Base-by-base conservation (phyloP, 1,140 invertebrate species). In the Drosophila ogumai region DNA sequence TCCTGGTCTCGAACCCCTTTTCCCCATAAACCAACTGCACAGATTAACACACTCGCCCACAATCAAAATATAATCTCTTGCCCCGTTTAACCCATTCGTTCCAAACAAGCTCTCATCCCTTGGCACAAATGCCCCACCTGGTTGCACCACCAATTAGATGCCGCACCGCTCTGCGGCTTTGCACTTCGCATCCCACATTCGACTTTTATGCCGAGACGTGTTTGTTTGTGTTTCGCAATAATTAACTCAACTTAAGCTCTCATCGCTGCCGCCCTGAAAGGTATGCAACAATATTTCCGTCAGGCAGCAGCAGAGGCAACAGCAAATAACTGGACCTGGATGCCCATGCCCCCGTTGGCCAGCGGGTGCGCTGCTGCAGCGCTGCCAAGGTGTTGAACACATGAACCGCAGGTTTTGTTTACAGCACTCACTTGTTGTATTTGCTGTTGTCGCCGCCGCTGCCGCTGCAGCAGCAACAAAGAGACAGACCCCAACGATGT, bases 351-450 rank as follows among this genome's bases (percentile, higher is more conserved):
- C 28, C 50, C 44, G 59, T 43, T 59, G 57, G 47, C 80, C 61
- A 68, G 61, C 66, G 66, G 47, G 66, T 71, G 75, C 65, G 56
- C 73, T 68, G 75, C 72, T 32, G 71, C 73, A 57, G 72, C 41
- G 75, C 74, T 66, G 84, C 66, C 76, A 80, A 90, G 84, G 84
- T 90, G 84, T 88, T 88, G 84, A 90, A 65, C 85, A 90, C 85
- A 88, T 88, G 84, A 88, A 88, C 84, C 84, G 77, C 84, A 88
- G 87, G 87, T 88, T 88, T 88, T 88, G 80, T 90, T 88, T 90
- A 88, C 81, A 75, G 85, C 78, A 40, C 55, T 86, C 82, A 67
- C 72, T 66, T 73, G 55, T 69, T 69, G 64, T 78, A 61, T 67
- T 73, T 72, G 61, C 64, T 75, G 80, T 43, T 69, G 46, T 61